Conservation (phyloP, 2,113 vertebrate species). For the Peromyscus leucopus region DNA sequence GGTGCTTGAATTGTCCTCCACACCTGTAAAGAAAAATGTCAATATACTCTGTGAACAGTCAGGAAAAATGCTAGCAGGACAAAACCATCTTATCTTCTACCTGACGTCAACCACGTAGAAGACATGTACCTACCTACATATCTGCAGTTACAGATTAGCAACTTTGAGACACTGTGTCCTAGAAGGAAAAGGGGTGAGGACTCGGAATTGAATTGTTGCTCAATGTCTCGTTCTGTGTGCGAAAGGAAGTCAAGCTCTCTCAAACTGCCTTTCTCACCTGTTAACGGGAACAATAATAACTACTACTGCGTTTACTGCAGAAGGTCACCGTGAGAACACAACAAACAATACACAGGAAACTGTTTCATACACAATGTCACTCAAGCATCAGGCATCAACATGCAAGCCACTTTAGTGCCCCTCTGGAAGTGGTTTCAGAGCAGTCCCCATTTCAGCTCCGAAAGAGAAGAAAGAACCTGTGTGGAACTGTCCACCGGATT, state of each 20-base stretch:
- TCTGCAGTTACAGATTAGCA: slow-evolving; percentile 6
- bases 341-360: background rate
- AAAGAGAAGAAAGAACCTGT: background rate
- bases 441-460: background rate
- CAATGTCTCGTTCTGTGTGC: background rate
- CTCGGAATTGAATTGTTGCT: background rate
- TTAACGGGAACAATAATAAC: background rate
- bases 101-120: background rate
- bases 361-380: background rate
- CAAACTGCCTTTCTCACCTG: background rate
- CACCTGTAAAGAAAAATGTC: slow-evolving; percentile 59
- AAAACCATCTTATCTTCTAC: slow-evolving; percentile 27
- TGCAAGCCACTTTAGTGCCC: background rate
- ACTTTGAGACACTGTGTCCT: background rate
- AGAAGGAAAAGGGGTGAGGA: background rate
- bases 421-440: slow-evolving; percentile 27
- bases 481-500: background rate
- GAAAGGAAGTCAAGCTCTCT: background rate
- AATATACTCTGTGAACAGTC: slow-evolving; percentile 25
- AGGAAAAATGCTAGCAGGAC: background rate
- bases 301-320: background rate
- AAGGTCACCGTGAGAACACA: background rate
- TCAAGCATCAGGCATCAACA: background rate
- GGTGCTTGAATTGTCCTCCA: background rate
- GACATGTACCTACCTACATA: background rate